Percentiles rank a stretch among this genome's conserved stretches.
phyloP scores from a whole-genome alignment of 2,888 invertebrate genomes.

The Neoaliturus tenellus region DNA sequence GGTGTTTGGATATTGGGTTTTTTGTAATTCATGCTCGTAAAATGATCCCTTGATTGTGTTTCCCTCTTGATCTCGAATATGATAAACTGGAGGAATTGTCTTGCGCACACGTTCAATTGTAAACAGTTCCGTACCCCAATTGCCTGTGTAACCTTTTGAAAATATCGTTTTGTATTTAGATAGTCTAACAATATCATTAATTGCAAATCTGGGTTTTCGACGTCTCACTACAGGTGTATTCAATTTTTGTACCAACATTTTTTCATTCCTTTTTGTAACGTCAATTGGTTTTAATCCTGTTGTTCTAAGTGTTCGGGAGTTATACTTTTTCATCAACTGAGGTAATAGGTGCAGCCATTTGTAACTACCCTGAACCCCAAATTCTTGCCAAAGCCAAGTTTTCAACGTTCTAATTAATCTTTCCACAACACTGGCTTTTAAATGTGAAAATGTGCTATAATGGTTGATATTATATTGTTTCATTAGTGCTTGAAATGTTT shows the following conservation, averaged over 20 bases:
- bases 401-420: constrained; percentile 48
- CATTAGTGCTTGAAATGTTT: constrained; percentile 53
- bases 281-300: constrained; percentile 31
- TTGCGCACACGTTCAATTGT: neutral
- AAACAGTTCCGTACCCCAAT: neutral
- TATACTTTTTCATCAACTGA: neutral
- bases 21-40: constrained; percentile 53
- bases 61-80: neutral
- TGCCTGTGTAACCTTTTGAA: neutral
- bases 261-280: neutral
- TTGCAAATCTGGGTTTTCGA: neutral
- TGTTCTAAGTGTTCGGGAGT: constrained; percentile 16
- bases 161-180: neutral
- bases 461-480: constrained; percentile 48
- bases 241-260: neutral
- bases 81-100: neutral
- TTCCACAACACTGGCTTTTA: constrained; percentile 48
- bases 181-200: neutral
- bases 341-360: constrained; percentile 26
- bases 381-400: neutral
- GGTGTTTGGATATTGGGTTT: constrained; percentile 45
- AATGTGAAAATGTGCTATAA: constrained; percentile 37
- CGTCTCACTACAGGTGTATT: neutral
- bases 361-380: constrained; percentile 17
- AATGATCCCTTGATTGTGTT: constrained; percentile 36